Base-by-base conservation (phyloP, 2,888 invertebrate species). In the Octonoba sinensis region DNA sequence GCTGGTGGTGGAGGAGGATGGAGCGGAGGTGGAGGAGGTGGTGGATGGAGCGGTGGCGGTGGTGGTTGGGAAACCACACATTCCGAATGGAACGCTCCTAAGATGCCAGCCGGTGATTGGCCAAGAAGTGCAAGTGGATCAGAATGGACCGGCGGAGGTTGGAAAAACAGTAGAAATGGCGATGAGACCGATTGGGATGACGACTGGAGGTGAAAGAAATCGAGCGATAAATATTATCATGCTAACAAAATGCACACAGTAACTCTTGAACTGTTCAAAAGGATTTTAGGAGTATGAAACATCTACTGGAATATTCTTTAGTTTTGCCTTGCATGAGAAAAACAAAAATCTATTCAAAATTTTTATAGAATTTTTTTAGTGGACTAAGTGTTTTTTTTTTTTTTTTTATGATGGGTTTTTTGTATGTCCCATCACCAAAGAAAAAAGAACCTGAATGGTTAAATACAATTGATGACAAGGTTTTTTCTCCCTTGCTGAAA, bases 181-280 rank as follows among this genome's bases (percentile, higher is more conserved):
- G 69, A 70, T 27, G 54, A 24, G 11, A 69, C 70, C 1, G 78
- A 79, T 24, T 79, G 78, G 78, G 78, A 79, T 16, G 65, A 65
- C 24, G 78, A 66, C 0, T 79, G 78, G 78, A 60, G 72, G 24
- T 79, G 60, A 76, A 15, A 49, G 6, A 8, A 13, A 12, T 20
- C 4, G 11, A 16, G 4, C 1, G 36, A 11, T 36, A 11, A 8
- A 36, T 20, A 22, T 60, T 15, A 11, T 60, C 16, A 60, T 12
- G 20, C 11, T 24, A 12, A 60, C 13, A 24, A 27, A 22, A 60
- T 60, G 16, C 11, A 15, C 60, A 27, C 54, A 54, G 8, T 15
- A 4, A 18, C 15, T 13, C 54, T n/a, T 54, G 54, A 54, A 54
- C 54, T 54, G 8, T 54, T 20, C 18, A 3, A 54, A 54, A 54